Percentiles rank a stretch among this genome's conserved stretches.
Evolutionary conservation across 2,888 invertebrate genomes (phyloP).

Genomic region (Thereva unica): DNA sequence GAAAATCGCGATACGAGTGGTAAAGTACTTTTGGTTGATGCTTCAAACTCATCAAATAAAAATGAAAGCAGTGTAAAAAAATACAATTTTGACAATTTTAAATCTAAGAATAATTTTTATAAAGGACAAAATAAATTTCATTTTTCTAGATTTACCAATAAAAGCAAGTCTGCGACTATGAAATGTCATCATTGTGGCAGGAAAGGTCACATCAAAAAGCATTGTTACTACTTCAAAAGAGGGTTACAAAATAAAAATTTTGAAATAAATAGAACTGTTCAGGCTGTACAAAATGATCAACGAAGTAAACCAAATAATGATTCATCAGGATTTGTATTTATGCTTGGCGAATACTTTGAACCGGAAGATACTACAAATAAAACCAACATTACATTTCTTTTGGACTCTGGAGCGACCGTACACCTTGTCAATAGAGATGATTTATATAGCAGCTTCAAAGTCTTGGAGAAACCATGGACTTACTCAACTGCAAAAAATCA

Average conservation of each 20-base stretch:
- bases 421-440: constrained; percentile 10
- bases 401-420: not conserved
- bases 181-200: constrained; percentile 14
- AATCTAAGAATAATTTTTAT: too few relatives aligned
- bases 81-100: too few relatives aligned
- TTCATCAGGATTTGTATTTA: too few relatives aligned
- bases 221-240: constrained; percentile 6
- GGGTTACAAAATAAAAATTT: not conserved
- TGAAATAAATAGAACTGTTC: not conserved
- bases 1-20: constrained; percentile 18
- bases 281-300: not conserved
- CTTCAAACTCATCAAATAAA: not conserved
- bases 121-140: not conserved
- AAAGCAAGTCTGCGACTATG: too few relatives aligned
- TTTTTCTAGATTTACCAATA: not conserved
- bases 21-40: constrained; percentile 14
- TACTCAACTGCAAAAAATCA: too few relatives aligned
- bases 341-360: too few relatives aligned
- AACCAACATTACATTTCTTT: not conserved
- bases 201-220: constrained; percentile 8
- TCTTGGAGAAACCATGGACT: not conserved
- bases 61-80: too few relatives aligned
- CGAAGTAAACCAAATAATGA: too few relatives aligned
- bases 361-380: too few relatives aligned
- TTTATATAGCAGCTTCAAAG: not conserved